phyloP scores from a whole-genome alignment of 2,113 vertebrate genomes.

The Isurus oxyrinchus region DNA sequence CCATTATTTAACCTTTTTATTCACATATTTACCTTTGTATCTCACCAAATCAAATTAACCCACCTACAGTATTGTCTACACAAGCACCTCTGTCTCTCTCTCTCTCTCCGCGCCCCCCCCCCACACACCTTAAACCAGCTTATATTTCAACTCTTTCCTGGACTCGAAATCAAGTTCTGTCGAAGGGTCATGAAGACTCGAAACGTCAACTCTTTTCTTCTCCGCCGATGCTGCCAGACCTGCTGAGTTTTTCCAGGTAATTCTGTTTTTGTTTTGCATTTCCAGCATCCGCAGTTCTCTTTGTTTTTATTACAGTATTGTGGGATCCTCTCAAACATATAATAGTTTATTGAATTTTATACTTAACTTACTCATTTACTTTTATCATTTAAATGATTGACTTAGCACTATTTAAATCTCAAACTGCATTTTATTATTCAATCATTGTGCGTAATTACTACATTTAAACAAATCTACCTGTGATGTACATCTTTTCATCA shows the following conservation, averaged over 20 bases:
- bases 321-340: neutral
- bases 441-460: neutral
- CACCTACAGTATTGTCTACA: neutral
- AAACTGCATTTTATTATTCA: neutral
- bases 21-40: neutral
- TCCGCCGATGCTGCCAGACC: no score
- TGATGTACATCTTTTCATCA: neutral
- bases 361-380: neutral
- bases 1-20: neutral
- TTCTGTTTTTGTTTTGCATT: no score
- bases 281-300: no score
- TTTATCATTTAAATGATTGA: neutral
- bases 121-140: no score
- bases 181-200: no score
- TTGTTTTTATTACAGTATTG: neutral
- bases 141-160: no score
- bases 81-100: no score
- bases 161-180: no score
- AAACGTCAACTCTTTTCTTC: no score
- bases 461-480: neutral
- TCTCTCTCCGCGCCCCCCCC: no score
- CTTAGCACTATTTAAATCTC: neutral
- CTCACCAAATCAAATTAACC: neutral
- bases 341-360: neutral
- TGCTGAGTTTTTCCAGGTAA: no score